A percentile compares a stretch with the other conserved stretches of the same genome.
phyloP scores from a whole-genome alignment of 2,113 vertebrate species.

The Mellivora capensis region DNA sequence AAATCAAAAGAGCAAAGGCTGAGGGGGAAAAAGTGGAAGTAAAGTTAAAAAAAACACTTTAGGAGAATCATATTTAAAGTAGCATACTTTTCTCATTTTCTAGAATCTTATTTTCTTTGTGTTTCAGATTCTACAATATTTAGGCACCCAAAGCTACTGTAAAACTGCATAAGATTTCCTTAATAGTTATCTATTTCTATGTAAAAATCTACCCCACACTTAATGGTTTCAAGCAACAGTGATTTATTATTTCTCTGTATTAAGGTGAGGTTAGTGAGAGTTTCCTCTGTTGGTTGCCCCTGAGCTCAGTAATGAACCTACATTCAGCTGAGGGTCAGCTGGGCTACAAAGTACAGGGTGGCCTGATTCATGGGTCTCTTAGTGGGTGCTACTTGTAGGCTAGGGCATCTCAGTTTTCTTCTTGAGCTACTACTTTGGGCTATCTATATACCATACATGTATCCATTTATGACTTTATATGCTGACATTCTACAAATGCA shows the following conservation, averaged over 20 bases:
- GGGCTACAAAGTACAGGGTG: not conserved
- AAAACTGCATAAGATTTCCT: not conserved
- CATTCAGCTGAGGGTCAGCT: not conserved
- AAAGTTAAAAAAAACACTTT: not conserved
- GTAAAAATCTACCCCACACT: not conserved
- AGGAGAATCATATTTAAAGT: not conserved
- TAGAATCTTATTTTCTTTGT: not conserved
- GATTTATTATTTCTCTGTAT: not conserved
- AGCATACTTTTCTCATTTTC: not conserved
- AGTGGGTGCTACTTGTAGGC: not conserved
- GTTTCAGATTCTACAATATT: not conserved
- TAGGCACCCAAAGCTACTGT: not conserved
- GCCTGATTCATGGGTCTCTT: not conserved
- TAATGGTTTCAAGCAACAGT: not conserved
- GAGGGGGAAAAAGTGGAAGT: not conserved
- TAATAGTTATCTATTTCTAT: not conserved
- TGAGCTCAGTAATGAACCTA: not conserved
- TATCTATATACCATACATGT: slow-evolving; percentile 16
- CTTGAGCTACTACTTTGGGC: not conserved
- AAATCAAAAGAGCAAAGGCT: not conserved
- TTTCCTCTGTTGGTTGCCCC: not conserved
- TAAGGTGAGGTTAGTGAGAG: not conserved
- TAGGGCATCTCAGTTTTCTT: not conserved
- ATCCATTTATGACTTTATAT: not conserved
- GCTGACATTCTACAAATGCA: not conserved